These are phyloP conservation scores for Lamprologus speciosus DNA, from an alignment of 2,113 vertebrate genomes.

Conservation along the genomic window DNA sequence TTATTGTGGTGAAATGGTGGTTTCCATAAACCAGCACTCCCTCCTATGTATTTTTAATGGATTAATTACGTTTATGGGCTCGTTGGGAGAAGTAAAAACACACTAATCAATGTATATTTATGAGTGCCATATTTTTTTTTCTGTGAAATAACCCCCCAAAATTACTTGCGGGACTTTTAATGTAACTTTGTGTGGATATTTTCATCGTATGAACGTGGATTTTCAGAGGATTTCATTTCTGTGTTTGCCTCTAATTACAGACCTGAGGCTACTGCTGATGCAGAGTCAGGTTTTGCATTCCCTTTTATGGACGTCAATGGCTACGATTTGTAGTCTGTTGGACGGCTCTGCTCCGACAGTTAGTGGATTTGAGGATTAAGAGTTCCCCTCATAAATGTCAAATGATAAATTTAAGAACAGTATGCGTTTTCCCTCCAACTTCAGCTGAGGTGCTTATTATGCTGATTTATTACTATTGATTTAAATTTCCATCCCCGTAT, in stretches of 20 bases:
- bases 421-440: conserved; percentile 6
- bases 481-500: conserved; percentile 57
- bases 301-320: conserved; percentile 15
- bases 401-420: conserved; percentile 46
- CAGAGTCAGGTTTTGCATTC: not conserved
- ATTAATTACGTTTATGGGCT: not conserved
- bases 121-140: not conserved
- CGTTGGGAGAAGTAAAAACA: not conserved
- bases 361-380: conserved; percentile 42
- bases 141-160: not conserved
- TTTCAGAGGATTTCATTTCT: conserved; percentile 22
- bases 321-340: conserved; percentile 16
- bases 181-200: not conserved
- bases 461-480: conserved; percentile 67
- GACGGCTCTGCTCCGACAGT: not conserved
- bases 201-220: not conserved
- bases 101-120: not conserved
- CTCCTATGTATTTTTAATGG: not conserved
- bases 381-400: conserved; percentile 46
- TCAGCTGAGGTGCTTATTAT: conserved; percentile 49
- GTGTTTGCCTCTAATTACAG: conserved; percentile 46
- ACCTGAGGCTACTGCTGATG: not conserved
- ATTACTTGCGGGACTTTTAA: not conserved
- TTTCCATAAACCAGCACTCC: not conserved
- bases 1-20: not conserved